phyloP scores from a whole-genome alignment of 2,888 invertebrate genomes.

The Spodoptera picta region DNA sequence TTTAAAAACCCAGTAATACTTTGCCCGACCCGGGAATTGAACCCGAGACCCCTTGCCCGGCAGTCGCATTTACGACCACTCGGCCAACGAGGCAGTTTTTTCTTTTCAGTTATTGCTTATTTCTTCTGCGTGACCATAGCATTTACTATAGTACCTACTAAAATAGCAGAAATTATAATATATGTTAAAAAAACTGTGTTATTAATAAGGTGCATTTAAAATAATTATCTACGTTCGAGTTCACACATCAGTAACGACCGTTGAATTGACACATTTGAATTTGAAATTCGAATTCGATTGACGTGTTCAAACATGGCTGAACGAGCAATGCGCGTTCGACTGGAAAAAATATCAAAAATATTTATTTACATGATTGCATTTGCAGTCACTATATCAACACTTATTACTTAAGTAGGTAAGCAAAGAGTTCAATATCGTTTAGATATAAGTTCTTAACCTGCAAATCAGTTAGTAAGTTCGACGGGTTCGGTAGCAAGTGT shows the following conservation, averaged over 20 bases:
- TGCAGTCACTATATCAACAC: background rate
- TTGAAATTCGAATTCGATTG: slow-evolving; percentile 75
- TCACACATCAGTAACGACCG: slow-evolving; percentile 49
- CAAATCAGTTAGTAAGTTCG: slow-evolving; percentile 27
- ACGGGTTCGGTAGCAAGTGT: slow-evolving; percentile 77
- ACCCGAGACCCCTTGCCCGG: too few species aligned
- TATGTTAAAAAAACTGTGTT: too few species aligned
- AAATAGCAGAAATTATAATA: too few species aligned
- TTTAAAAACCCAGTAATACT: too few species aligned
- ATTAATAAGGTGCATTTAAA: too few species aligned
- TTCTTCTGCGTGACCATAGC: too few species aligned
- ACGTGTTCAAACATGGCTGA: slow-evolving; percentile 72
- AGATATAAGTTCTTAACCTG: background rate
- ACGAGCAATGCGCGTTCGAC: slow-evolving; percentile 71
- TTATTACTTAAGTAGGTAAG: background rate
- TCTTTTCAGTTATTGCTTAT: too few species aligned
- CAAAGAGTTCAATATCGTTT: slow-evolving; percentile 42
- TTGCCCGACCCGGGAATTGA: too few species aligned
- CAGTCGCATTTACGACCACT: too few species aligned
- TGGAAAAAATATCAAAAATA: slow-evolving; percentile 73
- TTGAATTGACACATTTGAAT: slow-evolving; percentile 75
- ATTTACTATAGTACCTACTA: too few species aligned
- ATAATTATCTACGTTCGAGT: slow-evolving; percentile 14
- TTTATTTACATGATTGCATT: slow-evolving; percentile 34
- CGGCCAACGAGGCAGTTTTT: too few species aligned